These are phyloP conservation scores for Apodemia duryi DNA, from an alignment of 2,888 invertebrate species.

Conservation along the genomic window DNA sequence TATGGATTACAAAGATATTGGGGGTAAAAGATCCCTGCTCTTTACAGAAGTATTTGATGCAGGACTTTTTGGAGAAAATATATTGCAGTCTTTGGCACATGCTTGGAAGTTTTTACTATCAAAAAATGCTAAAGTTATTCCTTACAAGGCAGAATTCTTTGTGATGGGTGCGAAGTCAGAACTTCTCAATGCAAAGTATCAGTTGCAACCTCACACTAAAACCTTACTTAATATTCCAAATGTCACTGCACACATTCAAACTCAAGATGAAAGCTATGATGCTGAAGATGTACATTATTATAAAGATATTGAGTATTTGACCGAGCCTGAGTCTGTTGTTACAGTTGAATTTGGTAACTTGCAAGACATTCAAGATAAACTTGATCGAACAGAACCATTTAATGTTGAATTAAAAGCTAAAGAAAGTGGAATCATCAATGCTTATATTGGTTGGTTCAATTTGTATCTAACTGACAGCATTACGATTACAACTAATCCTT, in stretches of 20 bases:
- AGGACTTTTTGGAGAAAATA: conserved; percentile 87
- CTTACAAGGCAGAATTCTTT: conserved; percentile 81
- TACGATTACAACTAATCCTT: conserved; percentile 81
- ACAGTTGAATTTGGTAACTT: conserved; percentile 82
- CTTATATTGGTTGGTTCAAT: conserved; percentile 86
- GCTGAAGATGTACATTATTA: conserved; percentile 82
- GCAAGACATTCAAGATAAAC: conserved; percentile 60
- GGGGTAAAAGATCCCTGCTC: conserved; percentile 79
- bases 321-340: conserved; percentile 76
- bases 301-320: conserved; percentile 77
- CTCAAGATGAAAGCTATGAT: conserved; percentile 80
- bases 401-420: conserved; percentile 52
- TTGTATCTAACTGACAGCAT: conserved; percentile 82
- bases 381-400: conserved; percentile 54
- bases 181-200: conserved; percentile 67
- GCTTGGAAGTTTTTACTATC: conserved; percentile 82
- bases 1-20: conserved; percentile 72
- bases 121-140: conserved; percentile 76
- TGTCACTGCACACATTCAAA: conserved; percentile 47
- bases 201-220: conserved; percentile 48
- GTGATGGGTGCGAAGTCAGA: conserved; percentile 81
- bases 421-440: conserved; percentile 79
- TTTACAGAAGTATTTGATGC: conserved; percentile 90
- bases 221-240: conserved; percentile 45
- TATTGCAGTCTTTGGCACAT: conserved; percentile 82